Conservation (phyloP, 2,113 vertebrate species). For the Tauraco erythrolophus region DNA sequence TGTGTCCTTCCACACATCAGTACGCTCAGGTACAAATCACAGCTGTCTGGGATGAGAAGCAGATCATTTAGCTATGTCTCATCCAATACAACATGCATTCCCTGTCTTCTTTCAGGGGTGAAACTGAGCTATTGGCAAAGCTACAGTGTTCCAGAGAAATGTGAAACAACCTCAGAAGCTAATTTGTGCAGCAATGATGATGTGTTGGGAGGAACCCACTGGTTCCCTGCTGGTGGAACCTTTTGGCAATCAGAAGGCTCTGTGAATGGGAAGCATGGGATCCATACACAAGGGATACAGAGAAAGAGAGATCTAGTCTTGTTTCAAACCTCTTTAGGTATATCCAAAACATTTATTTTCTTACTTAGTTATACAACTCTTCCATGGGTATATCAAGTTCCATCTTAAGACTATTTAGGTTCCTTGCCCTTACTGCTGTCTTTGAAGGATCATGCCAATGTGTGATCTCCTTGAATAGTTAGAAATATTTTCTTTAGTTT, state of each 20-base stretch:
- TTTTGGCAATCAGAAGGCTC: not conserved
- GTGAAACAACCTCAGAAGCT: not conserved
- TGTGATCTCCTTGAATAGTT: not conserved
- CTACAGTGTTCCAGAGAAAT: not conserved
- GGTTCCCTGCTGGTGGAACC: not conserved
- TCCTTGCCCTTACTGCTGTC: not conserved
- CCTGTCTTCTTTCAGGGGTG: not conserved
- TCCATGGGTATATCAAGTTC: not conserved
- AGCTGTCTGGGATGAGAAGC: not conserved
- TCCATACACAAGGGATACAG: not conserved
- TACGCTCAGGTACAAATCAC: not conserved
- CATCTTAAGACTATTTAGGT: not conserved
- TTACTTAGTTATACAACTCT: not conserved
- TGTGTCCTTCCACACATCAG: not conserved
- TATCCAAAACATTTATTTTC: not conserved
- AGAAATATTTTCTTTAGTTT: not conserved
- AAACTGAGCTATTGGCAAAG: not conserved
- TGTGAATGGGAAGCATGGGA: not conserved
- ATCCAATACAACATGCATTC: not conserved
- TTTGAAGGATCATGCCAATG: not conserved
- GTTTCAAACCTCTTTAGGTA: not conserved
- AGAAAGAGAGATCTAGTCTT: not conserved
- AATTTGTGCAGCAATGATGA: not conserved
- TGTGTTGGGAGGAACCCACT: not conserved
- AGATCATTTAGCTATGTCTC: not conserved